phyloP scores from a whole-genome alignment of 1,140 invertebrate species.

The Penaeus chinensis region DNA sequence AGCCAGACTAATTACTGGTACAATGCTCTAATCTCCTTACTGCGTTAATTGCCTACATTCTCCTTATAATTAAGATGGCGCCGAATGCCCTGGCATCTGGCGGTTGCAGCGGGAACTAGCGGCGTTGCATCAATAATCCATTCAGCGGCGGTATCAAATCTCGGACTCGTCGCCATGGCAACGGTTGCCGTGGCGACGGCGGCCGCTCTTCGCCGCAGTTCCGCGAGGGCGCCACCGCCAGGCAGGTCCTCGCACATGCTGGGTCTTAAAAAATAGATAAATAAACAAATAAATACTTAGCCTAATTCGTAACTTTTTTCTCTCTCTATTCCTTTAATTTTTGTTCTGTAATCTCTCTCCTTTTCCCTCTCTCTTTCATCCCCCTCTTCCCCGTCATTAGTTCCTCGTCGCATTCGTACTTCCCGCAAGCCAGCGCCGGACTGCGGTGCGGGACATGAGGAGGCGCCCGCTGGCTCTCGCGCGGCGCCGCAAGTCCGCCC shows the following conservation, averaged over 20 bases:
- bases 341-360: neutral
- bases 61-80: constrained; percentile 62
- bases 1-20: constrained; percentile 59
- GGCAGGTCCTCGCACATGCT: constrained; percentile 1
- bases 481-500: too few species aligned
- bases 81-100: constrained; percentile 58
- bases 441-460: too few species aligned
- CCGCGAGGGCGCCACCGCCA: constrained; percentile 49
- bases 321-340: neutral
- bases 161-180: constrained; percentile 45
- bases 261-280: too few species aligned
- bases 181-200: constrained; percentile 55
- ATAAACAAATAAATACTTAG: neutral
- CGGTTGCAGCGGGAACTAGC: constrained; percentile 47
- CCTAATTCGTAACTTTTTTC: neutral
- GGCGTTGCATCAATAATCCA: constrained; percentile 52
- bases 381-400: neutral
- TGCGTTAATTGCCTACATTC: constrained; percentile 62
- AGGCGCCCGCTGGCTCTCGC: too few species aligned
- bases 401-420: too few species aligned
- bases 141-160: constrained; percentile 54
- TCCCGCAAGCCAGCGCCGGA: too few species aligned
- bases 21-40: constrained; percentile 62
- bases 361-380: neutral
- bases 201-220: constrained; percentile 11